Evolutionary conservation across 2,888 invertebrate genomes (phyloP).

Genomic region (Metacarcinus magister): DNA sequence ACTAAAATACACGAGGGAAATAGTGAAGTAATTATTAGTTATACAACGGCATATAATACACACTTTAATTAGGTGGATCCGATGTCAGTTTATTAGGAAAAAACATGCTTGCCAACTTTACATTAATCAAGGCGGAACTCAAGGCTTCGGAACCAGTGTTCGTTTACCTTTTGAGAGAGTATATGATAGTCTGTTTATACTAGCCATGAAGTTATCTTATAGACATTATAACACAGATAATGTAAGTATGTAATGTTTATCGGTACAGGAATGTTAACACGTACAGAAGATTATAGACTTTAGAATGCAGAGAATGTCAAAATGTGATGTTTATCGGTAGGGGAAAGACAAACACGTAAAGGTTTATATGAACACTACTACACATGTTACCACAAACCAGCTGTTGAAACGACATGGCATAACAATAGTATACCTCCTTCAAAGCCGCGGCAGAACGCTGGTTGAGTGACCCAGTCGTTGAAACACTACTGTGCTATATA

Average conservation of each 20-base stretch:
- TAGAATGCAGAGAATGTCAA: too few relatives aligned
- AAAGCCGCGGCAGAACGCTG: not conserved
- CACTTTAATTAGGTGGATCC: too few relatives aligned
- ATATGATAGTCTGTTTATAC: not conserved
- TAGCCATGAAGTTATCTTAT: not conserved
- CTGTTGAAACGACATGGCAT: not conserved
- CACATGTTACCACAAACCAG: not conserved
- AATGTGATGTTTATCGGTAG: not conserved
- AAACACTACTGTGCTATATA: slow-evolving; percentile 45
- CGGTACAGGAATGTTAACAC: too few relatives aligned
- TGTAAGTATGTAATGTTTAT: too few relatives aligned
- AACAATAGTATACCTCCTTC: not conserved
- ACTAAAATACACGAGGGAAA: too few relatives aligned
- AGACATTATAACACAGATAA: too few relatives aligned
- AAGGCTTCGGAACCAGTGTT: not conserved
- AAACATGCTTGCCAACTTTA: too few relatives aligned
- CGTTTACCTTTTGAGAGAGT: not conserved
- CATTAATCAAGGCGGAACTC: not conserved
- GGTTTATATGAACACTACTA: not conserved
- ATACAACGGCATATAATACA: too few relatives aligned
- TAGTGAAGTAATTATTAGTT: too few relatives aligned
- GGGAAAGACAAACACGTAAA: not conserved
- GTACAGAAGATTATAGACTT: too few relatives aligned
- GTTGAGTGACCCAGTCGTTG: slow-evolving; percentile 21
- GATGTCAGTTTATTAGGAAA: too few relatives aligned